phyloP scores from a whole-genome alignment of 2,113 vertebrate genomes.

The Collichthys lucidus region DNA sequence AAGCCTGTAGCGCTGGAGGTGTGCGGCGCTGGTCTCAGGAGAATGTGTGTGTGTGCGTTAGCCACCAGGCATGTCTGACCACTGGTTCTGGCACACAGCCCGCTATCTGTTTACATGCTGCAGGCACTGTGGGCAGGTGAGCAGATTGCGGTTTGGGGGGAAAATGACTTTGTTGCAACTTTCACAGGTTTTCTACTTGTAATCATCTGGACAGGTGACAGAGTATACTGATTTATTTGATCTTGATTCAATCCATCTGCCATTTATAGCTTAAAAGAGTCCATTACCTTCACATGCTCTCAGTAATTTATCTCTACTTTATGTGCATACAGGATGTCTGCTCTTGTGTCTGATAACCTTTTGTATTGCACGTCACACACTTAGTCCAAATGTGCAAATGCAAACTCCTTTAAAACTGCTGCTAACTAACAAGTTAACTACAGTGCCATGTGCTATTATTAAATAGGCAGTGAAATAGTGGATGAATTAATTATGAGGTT shows the following conservation, averaged over 20 bases:
- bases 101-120: slow-evolving; percentile 37
- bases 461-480: slow-evolving; percentile 24
- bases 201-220: background rate
- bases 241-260: background rate
- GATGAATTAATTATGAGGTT: slow-evolving; percentile 53
- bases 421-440: background rate
- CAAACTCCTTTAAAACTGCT: background rate
- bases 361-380: background rate
- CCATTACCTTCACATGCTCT: background rate
- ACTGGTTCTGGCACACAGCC: slow-evolving; percentile 31
- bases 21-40: background rate
- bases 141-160: background rate
- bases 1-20: slow-evolving; percentile 28
- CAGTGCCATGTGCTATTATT: slow-evolving; percentile 11
- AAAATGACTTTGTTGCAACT: background rate
- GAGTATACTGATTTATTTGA: background rate
- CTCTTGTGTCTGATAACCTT: background rate
- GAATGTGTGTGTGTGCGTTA: slow-evolving; percentile 7
- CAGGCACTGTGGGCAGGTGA: slow-evolving; percentile 3
- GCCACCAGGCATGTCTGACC: slow-evolving; percentile 30
- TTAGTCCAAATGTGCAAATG: background rate
- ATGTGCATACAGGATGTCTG: slow-evolving; percentile 1
- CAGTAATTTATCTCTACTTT: background rate
- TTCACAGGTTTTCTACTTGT: background rate
- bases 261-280: background rate